These are phyloP conservation scores for Pyrocoelia pectoralis DNA, from an alignment of 2,888 invertebrate genomes.

Conservation along the genomic window DNA sequence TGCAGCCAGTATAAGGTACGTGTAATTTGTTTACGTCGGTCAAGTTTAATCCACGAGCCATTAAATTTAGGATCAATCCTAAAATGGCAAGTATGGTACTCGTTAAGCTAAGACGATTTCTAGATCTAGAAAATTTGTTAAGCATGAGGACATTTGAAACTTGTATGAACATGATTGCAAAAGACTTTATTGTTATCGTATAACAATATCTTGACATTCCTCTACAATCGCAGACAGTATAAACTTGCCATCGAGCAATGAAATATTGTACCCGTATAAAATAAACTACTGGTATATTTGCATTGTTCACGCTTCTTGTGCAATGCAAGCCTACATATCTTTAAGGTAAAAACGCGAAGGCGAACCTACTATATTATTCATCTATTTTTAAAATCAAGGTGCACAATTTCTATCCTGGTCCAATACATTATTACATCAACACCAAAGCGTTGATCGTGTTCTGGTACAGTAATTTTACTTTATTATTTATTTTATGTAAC, in stretches of 20 bases:
- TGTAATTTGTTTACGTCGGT: no score
- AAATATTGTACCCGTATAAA: constrained; percentile 5
- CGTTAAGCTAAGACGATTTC: no score
- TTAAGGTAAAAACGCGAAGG: not conserved
- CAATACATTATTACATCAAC: constrained; percentile 7
- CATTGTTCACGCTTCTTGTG: constrained; percentile 8
- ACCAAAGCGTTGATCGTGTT: constrained; percentile 1
- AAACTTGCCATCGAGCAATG: not conserved
- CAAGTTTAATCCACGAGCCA: no score
- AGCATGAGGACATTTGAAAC: not conserved
- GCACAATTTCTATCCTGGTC: no score
- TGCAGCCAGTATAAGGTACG: not conserved
- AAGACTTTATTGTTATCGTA: constrained; percentile 1
- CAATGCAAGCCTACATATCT: not conserved
- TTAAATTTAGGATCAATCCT: not conserved
- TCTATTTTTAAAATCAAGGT: not conserved
- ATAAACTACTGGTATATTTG: not conserved
- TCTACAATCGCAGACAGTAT: not conserved
- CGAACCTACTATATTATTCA: not conserved
- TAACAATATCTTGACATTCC: constrained; percentile 1
- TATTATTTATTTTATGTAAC: not conserved
- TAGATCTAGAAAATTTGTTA: no score
- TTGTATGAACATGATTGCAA: not conserved
- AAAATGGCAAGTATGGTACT: not conserved
- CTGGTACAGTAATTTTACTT: no score